Base-by-base conservation (phyloP, 2,888 invertebrate genomes). In the Podotricha telesiphe region DNA sequence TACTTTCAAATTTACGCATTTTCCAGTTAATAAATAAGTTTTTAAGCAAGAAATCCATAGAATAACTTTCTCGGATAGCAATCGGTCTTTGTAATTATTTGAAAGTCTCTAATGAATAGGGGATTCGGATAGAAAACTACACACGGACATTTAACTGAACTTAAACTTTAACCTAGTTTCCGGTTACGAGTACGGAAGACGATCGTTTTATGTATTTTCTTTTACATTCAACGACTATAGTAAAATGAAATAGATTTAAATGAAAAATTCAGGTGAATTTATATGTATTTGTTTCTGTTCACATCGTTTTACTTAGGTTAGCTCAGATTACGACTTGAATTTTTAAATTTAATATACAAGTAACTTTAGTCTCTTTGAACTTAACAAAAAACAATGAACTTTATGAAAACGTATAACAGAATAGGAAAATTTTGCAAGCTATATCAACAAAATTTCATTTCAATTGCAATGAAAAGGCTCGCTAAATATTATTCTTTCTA, bases 91-190 rank as follows among this genome's bases (percentile, higher is more conserved):
- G n/a, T 20, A 34, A 47, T 48, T 62, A 62, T 48, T 62, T 62
- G 61, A 5, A 15, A 13, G 48, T 62, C 48, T 48, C 45, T 48
- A 62, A 62, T 28, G 42, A 55, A 53, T 37, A 65, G 28, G 42
- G 48, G 34, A 50, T 65, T n/a, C 48, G 22, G 34, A 20, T 62
- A 61, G 53, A 11, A 62, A 19, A 68, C 51, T 37, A 65, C 61
- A 61, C 55, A 64, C 45, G 63, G 64, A 67, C 66, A 63, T 71
- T 67, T 68, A 68, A 59, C 67, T 61, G n/a, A n/a, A n/a, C n/a
- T 22, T 72, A 59, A 70, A 67, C 71, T 69, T 65, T 71, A 71
- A 73, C 73, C 70, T 59, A 73, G 68, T 74, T 74, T 61, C 68
- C 45, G 55, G 64, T 65, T 70, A 67, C 65, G 70, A 62, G 58